phyloP scores from a whole-genome alignment of 2,888 invertebrate genomes.

The Pheosia gnoma region DNA sequence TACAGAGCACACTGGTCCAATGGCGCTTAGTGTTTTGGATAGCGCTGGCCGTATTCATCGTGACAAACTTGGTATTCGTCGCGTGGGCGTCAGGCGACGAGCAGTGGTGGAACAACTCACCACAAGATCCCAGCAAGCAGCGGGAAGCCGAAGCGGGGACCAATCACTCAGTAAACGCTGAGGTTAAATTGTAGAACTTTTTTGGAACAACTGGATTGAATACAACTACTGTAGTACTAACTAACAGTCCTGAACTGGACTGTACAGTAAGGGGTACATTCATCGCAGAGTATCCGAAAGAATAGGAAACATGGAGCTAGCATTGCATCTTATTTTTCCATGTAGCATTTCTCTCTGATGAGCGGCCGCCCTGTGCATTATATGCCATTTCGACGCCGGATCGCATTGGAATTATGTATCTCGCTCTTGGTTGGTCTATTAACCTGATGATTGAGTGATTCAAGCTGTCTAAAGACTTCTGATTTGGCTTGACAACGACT shows the following conservation, averaged over 20 bases:
- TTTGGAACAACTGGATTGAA: conserved; percentile 6
- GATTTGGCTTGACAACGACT: too few species aligned
- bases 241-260: too few species aligned
- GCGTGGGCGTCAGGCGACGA: conserved; percentile 90
- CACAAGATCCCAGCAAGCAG: conserved; percentile 62
- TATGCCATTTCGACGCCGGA: not conserved
- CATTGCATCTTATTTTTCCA: not conserved
- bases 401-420: not conserved
- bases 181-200: conserved; percentile 60
- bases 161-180: conserved; percentile 61
- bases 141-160: conserved; percentile 57
- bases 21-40: conserved; percentile 94
- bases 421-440: not conserved
- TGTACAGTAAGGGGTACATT: too few species aligned
- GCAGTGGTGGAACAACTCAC: conserved; percentile 89
- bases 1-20: conserved; percentile 85
- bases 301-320: not conserved
- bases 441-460: too few species aligned
- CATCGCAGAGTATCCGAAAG: not conserved
- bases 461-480: too few species aligned
- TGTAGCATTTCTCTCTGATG: not conserved
- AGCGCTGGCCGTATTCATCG: conserved; percentile 87
- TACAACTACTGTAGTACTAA: too few species aligned
- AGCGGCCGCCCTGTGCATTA: not conserved
- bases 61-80: conserved; percentile 88